These are phyloP conservation scores for Pectinophora gossypiella DNA, from an alignment of 1,140 invertebrate species.

Conservation along the genomic window DNA sequence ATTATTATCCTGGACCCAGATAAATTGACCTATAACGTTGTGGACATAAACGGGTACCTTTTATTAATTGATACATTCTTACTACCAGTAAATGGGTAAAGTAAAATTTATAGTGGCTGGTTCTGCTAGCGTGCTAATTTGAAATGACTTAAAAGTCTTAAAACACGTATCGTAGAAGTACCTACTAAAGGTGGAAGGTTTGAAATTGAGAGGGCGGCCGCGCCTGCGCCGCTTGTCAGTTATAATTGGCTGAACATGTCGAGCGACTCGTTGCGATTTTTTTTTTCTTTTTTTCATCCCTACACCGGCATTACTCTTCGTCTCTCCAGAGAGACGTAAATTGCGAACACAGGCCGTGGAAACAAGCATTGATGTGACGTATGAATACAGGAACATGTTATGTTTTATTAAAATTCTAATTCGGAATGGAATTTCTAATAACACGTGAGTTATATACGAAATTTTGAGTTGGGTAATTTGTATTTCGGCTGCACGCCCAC, in stretches of 20 bases:
- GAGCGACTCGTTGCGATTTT: slow-evolving; percentile 55
- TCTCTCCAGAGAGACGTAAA: slow-evolving; percentile 70
- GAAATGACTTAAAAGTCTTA: neutral
- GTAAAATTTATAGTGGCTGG: neutral
- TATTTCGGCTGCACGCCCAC: neutral
- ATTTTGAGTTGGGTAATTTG: neutral
- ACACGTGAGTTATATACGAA: neutral
- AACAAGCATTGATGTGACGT: slow-evolving; percentile 65
- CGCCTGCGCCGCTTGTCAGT: slow-evolving; percentile 59
- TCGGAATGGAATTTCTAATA: slow-evolving; percentile 46
- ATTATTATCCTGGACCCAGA: too few species aligned
- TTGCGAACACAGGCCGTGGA: slow-evolving; percentile 55
- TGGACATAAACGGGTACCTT: too few species aligned
- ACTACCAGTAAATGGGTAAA: neutral
- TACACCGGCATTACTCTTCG: slow-evolving; percentile 68
- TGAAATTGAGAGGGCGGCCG: slow-evolving; percentile 39
- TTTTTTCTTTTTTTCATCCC: slow-evolving; percentile 59
- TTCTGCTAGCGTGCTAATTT: slow-evolving; percentile 2
- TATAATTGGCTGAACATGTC: slow-evolving; percentile 76
- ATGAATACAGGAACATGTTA: slow-evolving; percentile 61
- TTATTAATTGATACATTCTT: neutral
- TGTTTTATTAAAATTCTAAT: slow-evolving; percentile 68
- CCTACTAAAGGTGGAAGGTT: slow-evolving; percentile 10
- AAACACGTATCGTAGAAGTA: neutral
- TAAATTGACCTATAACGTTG: neutral